A percentile compares a stretch with the other conserved stretches of the same genome.
Conservation (phyloP, 2,888 invertebrate species). For the Scelioninae gen. 1 region DNA sequence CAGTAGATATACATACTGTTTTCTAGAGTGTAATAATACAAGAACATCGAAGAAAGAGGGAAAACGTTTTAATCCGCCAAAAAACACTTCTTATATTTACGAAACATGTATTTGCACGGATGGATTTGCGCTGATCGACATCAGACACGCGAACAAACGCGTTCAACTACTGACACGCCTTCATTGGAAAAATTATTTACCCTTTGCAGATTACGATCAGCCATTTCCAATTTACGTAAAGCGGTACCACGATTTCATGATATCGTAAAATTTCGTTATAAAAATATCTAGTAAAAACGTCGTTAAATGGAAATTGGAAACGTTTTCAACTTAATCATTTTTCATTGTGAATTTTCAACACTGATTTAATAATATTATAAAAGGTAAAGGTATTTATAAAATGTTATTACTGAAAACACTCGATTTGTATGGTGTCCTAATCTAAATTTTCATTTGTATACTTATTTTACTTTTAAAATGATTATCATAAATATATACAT, state of each 20-base stretch:
- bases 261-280: slow-evolving; percentile 23
- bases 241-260: slow-evolving; percentile 14
- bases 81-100: slow-evolving; percentile 6
- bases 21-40: too few species aligned
- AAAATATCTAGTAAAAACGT: slow-evolving; percentile 4
- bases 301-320: background rate
- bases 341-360: too few species aligned
- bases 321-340: too few species aligned
- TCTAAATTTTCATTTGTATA: too few species aligned
- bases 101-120: slow-evolving; percentile 11
- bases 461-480: too few species aligned
- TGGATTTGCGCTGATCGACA: slow-evolving; percentile 33
- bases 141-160: slow-evolving; percentile 37
- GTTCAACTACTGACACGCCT: slow-evolving; percentile 28
- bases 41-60: background rate
- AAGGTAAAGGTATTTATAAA: too few species aligned
- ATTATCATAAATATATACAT: too few species aligned
- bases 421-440: too few species aligned
- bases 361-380: too few species aligned
- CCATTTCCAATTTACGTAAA: slow-evolving; percentile 15
- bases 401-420: too few species aligned
- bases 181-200: slow-evolving; percentile 20
- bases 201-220: slow-evolving; percentile 34
- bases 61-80: slow-evolving; percentile 12
- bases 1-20: too few species aligned